Conservation (phyloP, 2,113 vertebrate genomes). For the Pangasianodon hypophthalmus region DNA sequence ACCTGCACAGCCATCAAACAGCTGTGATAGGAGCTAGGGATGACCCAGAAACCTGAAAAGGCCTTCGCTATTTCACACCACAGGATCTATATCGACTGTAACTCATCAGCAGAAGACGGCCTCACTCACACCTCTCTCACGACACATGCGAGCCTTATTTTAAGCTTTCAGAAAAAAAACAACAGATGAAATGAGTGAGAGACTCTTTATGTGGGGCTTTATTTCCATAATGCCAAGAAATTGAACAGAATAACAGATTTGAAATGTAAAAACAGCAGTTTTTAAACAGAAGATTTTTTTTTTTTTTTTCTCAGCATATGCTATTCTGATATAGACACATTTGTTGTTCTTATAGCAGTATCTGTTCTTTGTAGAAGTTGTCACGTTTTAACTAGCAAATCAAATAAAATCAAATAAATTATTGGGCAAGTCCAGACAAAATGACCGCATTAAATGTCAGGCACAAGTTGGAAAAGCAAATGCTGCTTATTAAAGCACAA, state of each 20-base stretch:
- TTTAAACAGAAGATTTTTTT: not conserved
- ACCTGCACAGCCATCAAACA: not conserved
- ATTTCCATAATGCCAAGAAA: not conserved
- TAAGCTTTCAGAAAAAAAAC: not conserved
- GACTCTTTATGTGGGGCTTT: not conserved
- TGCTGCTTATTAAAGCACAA: not conserved
- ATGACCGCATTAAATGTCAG: not conserved
- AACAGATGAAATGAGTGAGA: not conserved
- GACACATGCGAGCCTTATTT: not conserved
- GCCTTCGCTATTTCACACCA: conserved; percentile 16
- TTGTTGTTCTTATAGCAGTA: not conserved
- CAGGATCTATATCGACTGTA: conserved; percentile 13
- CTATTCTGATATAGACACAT: not conserved
- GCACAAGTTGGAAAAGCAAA: not conserved
- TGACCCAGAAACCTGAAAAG: conserved; percentile 36
- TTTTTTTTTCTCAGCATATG: not conserved
- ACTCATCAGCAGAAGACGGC: conserved; percentile 15
- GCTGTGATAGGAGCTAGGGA: not conserved
- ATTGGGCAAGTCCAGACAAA: not conserved
- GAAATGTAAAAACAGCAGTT: not conserved
- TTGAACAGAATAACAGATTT: not conserved
- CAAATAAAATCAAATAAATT: not conserved
- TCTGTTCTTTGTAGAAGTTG: not conserved
- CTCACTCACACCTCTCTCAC: not conserved
- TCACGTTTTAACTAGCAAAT: not conserved